phyloP scores from a whole-genome alignment of 64 coral and sea anemone species.

The Pocillopora verrucosa region DNA sequence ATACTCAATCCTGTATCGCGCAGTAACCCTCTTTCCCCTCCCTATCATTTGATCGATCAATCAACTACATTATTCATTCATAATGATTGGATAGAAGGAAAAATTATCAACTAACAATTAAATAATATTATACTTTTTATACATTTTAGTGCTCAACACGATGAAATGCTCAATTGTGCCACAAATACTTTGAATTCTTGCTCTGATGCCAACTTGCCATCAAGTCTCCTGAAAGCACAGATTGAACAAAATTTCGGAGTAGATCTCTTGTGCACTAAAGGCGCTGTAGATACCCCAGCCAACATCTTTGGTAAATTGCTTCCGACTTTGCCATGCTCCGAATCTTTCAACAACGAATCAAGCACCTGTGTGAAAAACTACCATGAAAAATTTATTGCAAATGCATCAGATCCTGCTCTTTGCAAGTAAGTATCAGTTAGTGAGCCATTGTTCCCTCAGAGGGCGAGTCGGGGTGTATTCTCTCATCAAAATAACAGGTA shows the following conservation, averaged over 20 bases:
- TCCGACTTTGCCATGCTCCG: neutral
- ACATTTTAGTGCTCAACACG: no score
- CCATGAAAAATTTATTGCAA: neutral
- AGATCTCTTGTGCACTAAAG: neutral
- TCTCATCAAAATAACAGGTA: no score
- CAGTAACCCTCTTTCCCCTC: no score
- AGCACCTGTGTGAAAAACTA: neutral
- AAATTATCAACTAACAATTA: no score
- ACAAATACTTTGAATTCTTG: neutral
- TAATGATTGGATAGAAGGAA: no score
- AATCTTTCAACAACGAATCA: neutral
- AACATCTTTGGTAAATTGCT: neutral
- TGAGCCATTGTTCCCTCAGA: no score
- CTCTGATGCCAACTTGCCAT: neutral
- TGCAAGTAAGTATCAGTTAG: neutral
- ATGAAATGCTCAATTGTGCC: neutral
- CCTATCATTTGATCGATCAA: no score
- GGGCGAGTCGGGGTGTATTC: no score
- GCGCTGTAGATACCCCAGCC: neutral
- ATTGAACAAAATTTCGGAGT: neutral
- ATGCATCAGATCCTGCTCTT: neutral
- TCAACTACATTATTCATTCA: no score
- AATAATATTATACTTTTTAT: no score
- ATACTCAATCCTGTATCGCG: no score
- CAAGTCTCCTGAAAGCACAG: neutral